Base-by-base conservation (phyloP, 2,797 vertebrate genomes). In the Poecilia picta region DNA sequence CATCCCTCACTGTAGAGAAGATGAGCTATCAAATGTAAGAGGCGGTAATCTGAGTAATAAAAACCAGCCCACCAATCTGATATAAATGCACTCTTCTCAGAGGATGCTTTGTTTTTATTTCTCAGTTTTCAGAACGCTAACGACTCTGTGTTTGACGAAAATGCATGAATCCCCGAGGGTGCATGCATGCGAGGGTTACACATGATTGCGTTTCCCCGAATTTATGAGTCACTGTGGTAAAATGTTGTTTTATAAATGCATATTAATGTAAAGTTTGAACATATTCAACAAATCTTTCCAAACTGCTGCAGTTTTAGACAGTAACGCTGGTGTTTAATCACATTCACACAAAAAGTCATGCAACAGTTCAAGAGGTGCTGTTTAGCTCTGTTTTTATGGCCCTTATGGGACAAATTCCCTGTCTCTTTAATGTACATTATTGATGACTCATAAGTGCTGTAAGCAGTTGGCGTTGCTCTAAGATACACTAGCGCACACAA, bases 401-500 rank as follows among this genome's bases (percentile, higher is more conserved):
- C 55, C 71, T 33, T 43, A n/a, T 23, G 66, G 74, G 76, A 84
- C 76, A 83, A 72, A 86, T 76, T 85, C 62, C 25, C 75, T 66
- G 36, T 84, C 75, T 57, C 51, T 83, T 87, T 75, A 81, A 77
- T 87, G 72, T 76, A 73, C 41, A 74, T 85, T 84, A 88, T 82
- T 76, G 73, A 82, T 74, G 77, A 71, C 82, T 89, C 73, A 75
- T 71, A 62, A 79, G 79, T 74, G 83, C 75, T 57, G 16, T 31
- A 25, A 36, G 74, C 77, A 71, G 53, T 53, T 59, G 25, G 33
- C 20, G 36, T 31, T 53, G 70, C 57, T 39, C 47, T 10, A 68
- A 70, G 82, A 89, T 74, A 31, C 90, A 87, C 77, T 81, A 94
- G 93, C 91, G 85, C 91, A 86, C 81, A 93, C 93, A 82, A 91